Conservation (phyloP, 2,888 invertebrate species). For the Aleiodes alternator region DNA sequence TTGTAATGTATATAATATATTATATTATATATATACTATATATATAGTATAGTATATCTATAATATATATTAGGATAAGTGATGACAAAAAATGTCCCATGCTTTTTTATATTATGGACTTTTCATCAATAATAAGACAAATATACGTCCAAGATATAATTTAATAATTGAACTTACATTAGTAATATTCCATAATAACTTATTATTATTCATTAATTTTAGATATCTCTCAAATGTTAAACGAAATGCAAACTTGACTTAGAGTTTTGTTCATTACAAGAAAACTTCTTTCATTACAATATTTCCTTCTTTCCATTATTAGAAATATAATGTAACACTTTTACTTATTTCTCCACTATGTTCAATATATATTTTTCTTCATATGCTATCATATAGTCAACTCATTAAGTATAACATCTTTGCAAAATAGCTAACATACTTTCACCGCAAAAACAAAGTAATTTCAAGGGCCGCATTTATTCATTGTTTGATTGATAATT, state of each 20-base stretch:
- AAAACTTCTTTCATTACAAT: slow-evolving; percentile 3
- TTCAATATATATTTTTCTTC: slow-evolving; percentile 28
- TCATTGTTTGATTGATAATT: too few relatives aligned
- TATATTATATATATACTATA: too few relatives aligned
- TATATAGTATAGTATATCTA: too few relatives aligned
- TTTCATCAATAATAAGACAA: background rate
- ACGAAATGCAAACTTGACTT: slow-evolving; percentile 59
- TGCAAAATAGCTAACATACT: slow-evolving; percentile 14
- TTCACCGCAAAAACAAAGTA: background rate
- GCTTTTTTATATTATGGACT: too few relatives aligned
- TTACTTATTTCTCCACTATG: slow-evolving; percentile 6
- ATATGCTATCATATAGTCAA: slow-evolving; percentile 15
- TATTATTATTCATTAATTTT: slow-evolving; percentile 19
- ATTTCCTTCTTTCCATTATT: background rate
- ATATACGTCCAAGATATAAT: background rate
- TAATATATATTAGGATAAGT: too few relatives aligned
- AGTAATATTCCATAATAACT: background rate
- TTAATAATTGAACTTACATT: slow-evolving; percentile 9
- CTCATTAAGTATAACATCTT: slow-evolving; percentile 19
- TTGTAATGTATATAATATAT: too few relatives aligned
- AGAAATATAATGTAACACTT: slow-evolving; percentile 10
- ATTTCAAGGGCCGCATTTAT: too few relatives aligned
- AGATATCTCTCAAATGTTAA: slow-evolving; percentile 37
- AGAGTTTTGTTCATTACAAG: slow-evolving; percentile 45
- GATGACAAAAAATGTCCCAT: too few relatives aligned